phyloP scores from a whole-genome alignment of 1,140 invertebrate genomes.

The Pseudomyrmex cubaensis region DNA sequence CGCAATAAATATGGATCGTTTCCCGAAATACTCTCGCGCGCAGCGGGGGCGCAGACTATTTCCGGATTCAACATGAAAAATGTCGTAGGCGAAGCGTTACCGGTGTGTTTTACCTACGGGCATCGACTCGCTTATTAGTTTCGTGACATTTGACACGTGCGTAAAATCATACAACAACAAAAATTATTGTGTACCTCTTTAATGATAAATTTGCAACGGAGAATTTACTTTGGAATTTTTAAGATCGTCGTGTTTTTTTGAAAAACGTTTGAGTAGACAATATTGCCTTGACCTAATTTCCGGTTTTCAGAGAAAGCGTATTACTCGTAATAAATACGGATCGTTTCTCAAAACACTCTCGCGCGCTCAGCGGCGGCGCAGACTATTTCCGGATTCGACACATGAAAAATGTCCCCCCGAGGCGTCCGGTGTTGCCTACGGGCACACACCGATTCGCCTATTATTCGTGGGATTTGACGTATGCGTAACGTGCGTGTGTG shows the following conservation, averaged over 20 bases:
- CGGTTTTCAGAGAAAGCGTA: conserved; percentile 14
- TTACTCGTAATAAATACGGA: conserved; percentile 51
- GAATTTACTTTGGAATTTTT: background rate
- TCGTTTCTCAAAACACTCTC: conserved; percentile 34
- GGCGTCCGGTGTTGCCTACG: conserved; percentile 29
- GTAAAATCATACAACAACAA: too few relatives aligned
- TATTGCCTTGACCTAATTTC: conserved; percentile 48
- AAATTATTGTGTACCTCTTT: too few relatives aligned
- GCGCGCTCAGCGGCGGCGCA: background rate
- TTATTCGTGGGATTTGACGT: conserved; percentile 58
- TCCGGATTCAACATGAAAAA: conserved; percentile 53
- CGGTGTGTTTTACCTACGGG: too few relatives aligned
- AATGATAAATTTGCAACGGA: background rate
- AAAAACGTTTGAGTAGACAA: background rate
- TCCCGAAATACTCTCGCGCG: conserved; percentile 21
- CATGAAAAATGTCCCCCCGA: conserved; percentile 43
- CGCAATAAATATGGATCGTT: conserved; percentile 49
- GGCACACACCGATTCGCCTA: conserved; percentile 37
- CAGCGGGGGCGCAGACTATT: conserved; percentile 25
- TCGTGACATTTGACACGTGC: too few relatives aligned
- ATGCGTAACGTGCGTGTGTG: conserved; percentile 30
- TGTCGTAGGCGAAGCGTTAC: conserved; percentile 3
- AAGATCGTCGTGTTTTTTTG: background rate
- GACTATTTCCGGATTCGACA: conserved; percentile 51
- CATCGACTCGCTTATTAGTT: too few relatives aligned